phyloP scores from a whole-genome alignment of 2,888 invertebrate genomes.

The Brenthis daphne region DNA sequence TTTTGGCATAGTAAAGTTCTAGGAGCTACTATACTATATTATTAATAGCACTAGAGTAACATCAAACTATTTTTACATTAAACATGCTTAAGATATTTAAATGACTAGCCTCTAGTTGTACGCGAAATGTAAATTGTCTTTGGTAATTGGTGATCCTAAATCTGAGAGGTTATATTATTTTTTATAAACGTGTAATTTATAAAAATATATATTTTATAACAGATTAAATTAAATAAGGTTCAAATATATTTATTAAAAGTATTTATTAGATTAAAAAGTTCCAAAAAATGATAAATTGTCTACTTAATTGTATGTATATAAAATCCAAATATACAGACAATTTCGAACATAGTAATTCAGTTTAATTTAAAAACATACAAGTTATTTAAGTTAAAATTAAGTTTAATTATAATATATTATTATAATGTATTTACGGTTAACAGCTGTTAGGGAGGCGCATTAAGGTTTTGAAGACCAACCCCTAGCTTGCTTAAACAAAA shows the following conservation, averaged over 20 bases:
- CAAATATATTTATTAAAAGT: too few species aligned
- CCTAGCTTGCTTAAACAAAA: too few species aligned
- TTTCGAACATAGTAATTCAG: neutral
- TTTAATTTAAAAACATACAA: neutral
- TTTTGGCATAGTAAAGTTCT: neutral
- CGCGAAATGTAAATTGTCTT: slow-evolving; percentile 33
- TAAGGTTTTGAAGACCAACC: too few species aligned
- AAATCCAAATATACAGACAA: neutral
- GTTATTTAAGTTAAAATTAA: too few species aligned
- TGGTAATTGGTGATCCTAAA: slow-evolving; percentile 19
- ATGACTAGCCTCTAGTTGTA: slow-evolving; percentile 39
- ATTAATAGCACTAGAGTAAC: neutral
- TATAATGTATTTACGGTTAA: too few species aligned
- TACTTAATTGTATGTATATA: neutral
- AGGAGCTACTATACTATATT: neutral
- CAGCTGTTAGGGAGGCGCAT: too few species aligned
- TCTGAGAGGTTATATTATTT: too few species aligned
- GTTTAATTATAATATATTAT: too few species aligned
- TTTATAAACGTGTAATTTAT: neutral
- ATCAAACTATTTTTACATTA: slow-evolving; percentile 52
- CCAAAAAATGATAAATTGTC: neutral
- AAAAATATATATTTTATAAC: neutral
- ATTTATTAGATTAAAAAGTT: neutral
- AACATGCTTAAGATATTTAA: slow-evolving; percentile 24
- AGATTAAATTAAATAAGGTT: too few species aligned